These are phyloP conservation scores for Lethenteron reissneri DNA, from an alignment of 2,113 vertebrate genomes.

Conservation along the genomic window DNA sequence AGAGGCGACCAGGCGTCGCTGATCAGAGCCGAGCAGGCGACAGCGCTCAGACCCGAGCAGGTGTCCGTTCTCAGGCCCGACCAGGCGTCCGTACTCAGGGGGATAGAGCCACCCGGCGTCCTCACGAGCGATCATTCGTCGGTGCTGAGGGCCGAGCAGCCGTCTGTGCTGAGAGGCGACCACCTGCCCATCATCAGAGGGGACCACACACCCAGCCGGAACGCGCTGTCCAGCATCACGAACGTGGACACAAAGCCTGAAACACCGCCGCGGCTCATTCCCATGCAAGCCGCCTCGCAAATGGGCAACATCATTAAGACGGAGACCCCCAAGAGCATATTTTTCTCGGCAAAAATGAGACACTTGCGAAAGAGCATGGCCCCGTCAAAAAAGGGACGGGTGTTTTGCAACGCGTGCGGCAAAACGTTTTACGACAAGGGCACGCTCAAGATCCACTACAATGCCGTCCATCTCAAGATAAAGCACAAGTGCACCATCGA, in stretches of 20 bases:
- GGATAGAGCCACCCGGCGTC: neutral
- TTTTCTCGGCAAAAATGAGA: conserved; percentile 33
- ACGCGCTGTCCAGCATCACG: conserved; percentile 48
- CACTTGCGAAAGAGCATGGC: conserved; percentile 87
- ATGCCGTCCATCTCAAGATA: conserved; percentile 93
- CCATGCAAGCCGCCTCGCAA: neutral
- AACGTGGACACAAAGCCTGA: conserved; percentile 83
- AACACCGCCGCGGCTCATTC: conserved; percentile 1
- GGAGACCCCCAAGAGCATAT: neutral
- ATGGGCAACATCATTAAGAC: neutral
- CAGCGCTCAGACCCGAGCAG: neutral
- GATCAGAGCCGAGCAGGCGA: neutral
- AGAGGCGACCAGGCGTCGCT: neutral
- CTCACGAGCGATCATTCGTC: conserved; percentile 3
- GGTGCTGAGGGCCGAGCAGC: conserved; percentile 4
- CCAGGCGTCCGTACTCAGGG: conserved; percentile 1
- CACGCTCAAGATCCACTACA: conserved; percentile 97
- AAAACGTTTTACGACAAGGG: conserved; percentile 99
- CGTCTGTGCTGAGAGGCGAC: conserved; percentile 13
- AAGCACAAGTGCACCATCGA: conserved; percentile 96
- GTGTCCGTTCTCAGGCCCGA: neutral
- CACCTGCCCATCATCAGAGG: conserved; percentile 63
- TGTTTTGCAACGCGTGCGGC: conserved; percentile 92
- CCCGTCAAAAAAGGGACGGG: conserved; percentile 83
- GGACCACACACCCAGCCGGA: conserved; percentile 59